Percentiles rank a stretch among this genome's conserved stretches.
Evolutionary conservation across 1,140 invertebrate species (phyloP).

Genomic region (Vanessa tameamea): DNA sequence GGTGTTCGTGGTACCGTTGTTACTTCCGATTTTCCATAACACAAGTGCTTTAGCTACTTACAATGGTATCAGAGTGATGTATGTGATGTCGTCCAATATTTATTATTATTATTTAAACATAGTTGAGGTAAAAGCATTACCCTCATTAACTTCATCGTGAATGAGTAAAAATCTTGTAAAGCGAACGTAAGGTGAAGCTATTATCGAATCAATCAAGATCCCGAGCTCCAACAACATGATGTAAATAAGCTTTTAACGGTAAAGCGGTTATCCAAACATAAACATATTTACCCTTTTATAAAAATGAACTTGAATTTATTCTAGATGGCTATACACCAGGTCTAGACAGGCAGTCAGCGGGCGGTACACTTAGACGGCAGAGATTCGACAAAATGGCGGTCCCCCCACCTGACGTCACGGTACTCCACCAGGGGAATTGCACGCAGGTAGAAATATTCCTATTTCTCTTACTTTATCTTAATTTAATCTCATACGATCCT

Average conservation of each 20-base stretch:
- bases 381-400: conserved; percentile 73
- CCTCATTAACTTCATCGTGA: background rate
- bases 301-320: background rate
- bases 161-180: background rate
- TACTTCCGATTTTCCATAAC: too few relatives aligned
- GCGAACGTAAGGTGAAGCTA: background rate
- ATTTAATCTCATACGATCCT: background rate
- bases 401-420: conserved; percentile 77
- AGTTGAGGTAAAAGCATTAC: background rate
- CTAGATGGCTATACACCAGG: conserved; percentile 10
- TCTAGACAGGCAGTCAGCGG: conserved; percentile 67
- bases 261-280: background rate
- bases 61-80: too few relatives aligned
- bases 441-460: conserved; percentile 58
- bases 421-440: conserved; percentile 73
- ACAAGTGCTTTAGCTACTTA: too few relatives aligned
- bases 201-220: background rate
- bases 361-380: conserved; percentile 72
- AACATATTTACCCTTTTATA: conserved; percentile 9
- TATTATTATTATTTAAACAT: too few relatives aligned
- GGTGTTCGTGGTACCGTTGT: too few relatives aligned
- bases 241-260: conserved; percentile 10
- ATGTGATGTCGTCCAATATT: too few relatives aligned
- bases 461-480: conserved; percentile 6
- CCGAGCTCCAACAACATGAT: background rate